Percentiles rank a stretch among this genome's conserved stretches.
Evolutionary conservation across 2,113 vertebrate genomes (phyloP).

Genomic region (Cygnus atratus): DNA sequence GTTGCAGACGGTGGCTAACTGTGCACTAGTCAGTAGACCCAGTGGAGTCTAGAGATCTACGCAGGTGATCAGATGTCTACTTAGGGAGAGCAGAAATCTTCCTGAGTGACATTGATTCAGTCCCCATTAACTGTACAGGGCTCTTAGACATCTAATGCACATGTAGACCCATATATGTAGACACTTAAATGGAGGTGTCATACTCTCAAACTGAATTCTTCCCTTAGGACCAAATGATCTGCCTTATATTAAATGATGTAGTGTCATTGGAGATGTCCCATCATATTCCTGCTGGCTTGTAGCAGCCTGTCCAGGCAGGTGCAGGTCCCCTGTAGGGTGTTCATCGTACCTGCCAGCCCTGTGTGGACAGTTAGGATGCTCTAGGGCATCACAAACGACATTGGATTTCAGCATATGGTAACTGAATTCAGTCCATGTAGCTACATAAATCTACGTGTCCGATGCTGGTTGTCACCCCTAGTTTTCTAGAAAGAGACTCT

Average conservation of each 20-base stretch:
- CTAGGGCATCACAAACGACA: neutral
- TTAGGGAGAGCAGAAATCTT: neutral
- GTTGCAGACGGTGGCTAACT: neutral
- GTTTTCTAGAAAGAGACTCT: neutral
- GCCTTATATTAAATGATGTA: neutral
- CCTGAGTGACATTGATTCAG: neutral
- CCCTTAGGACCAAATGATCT: neutral
- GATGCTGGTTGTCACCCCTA: neutral
- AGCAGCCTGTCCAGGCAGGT: neutral
- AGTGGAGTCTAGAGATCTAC: neutral
- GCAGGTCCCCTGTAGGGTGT: neutral
- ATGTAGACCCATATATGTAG: neutral
- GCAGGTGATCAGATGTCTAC: neutral
- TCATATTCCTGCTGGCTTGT: neutral
- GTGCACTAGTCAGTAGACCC: neutral
- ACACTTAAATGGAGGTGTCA: neutral
- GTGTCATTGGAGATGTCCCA: neutral
- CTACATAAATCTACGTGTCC: neutral
- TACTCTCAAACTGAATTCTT: neutral
- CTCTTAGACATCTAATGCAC: neutral
- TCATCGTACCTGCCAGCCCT: neutral
- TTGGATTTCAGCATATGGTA: fast-evolving
- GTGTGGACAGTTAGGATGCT: neutral
- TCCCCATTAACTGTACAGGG: neutral
- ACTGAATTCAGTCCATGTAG: neutral